Conservation (phyloP, 1,140 invertebrate species). For the Saxidomus purpurata region DNA sequence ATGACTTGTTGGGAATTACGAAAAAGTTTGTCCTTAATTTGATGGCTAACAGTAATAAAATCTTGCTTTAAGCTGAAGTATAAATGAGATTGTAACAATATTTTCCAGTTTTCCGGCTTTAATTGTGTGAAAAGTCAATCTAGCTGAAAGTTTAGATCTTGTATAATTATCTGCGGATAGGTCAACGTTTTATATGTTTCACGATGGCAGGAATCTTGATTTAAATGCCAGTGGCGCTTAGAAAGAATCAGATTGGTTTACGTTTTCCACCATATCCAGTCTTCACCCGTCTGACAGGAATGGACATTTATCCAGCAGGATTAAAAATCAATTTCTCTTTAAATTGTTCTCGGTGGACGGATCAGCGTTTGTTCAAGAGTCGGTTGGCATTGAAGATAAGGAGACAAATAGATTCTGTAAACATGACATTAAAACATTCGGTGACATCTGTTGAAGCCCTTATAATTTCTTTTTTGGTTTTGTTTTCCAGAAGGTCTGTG, state of each 20-base stretch:
- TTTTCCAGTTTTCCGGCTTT: conserved; percentile 51
- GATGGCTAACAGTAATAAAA: conserved; percentile 39
- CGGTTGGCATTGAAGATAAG: neutral
- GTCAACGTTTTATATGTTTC: conserved; percentile 41
- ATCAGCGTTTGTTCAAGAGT: conserved; percentile 1
- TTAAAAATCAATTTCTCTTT: conserved; percentile 69
- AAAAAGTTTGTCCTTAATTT: conserved; percentile 43
- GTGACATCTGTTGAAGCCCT: neutral
- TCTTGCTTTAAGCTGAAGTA: conserved; percentile 19
- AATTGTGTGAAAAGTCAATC: conserved; percentile 51
- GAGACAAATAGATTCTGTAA: conserved; percentile 43
- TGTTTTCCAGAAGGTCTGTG: neutral
- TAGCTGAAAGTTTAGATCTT: conserved; percentile 42
- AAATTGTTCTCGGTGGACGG: conserved; percentile 44
- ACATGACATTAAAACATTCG: conserved; percentile 28
- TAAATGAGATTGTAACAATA: conserved; percentile 51
- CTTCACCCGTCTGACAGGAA: conserved; percentile 15
- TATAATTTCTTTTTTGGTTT: neutral
- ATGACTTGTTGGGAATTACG: conserved; percentile 43
- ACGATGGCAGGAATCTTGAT: conserved; percentile 28
- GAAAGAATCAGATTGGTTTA: conserved; percentile 33
- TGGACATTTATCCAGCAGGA: conserved; percentile 60
- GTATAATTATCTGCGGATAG: conserved; percentile 44
- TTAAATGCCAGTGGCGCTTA: conserved; percentile 41
- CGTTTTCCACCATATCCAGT: conserved; percentile 9